Conservation (phyloP, 2,797 vertebrate genomes). For the Alectoris magna region DNA sequence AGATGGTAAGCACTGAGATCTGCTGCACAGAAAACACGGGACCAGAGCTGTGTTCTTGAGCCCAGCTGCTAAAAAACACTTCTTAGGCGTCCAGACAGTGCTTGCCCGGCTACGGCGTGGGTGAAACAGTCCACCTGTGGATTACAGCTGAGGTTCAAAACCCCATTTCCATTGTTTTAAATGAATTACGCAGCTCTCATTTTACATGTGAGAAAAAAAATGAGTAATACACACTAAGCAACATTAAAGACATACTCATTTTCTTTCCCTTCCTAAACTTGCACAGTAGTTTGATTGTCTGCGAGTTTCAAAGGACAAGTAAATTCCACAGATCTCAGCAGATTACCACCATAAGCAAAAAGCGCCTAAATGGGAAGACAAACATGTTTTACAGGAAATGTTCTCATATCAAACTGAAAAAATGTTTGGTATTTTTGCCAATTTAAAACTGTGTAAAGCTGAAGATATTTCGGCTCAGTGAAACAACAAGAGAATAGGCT, state of each 20-base stretch:
- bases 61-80: background rate
- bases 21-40: background rate
- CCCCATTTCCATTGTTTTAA: background rate
- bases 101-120: background rate
- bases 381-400: conserved; percentile 57
- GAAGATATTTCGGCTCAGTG: conserved; percentile 28
- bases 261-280: conserved; percentile 6
- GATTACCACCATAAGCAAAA: conserved; percentile 38
- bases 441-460: conserved; percentile 38
- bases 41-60: background rate
- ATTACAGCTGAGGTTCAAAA: background rate
- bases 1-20: background rate
- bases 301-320: conserved; percentile 10
- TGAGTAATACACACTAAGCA: background rate
- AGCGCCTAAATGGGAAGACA: conserved; percentile 26
- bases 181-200: background rate
- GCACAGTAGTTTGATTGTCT: conserved; percentile 34
- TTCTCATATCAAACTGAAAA: conserved; percentile 62
- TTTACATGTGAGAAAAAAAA: background rate
- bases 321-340: conserved; percentile 54
- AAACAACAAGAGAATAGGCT: conserved; percentile 28
- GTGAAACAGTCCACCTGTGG: background rate
- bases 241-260: background rate
- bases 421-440: conserved; percentile 59
- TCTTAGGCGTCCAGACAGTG: background rate